These are phyloP conservation scores for Tiliacea citrago DNA, from an alignment of 2,888 invertebrate genomes.

Conservation along the genomic window DNA sequence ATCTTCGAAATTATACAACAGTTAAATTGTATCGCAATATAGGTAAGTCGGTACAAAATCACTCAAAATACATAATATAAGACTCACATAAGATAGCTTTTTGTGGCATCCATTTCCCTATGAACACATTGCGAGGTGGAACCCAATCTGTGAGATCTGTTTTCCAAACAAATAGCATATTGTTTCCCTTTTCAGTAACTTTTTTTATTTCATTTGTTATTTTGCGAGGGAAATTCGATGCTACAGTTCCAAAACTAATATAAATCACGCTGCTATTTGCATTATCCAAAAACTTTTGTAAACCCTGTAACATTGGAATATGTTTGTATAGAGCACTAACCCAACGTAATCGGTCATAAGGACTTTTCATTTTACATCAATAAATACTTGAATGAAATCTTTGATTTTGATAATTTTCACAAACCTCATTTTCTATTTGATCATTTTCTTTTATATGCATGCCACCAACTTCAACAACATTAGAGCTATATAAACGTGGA, in stretches of 20 bases:
- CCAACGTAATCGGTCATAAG: background rate
- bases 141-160: slow-evolving; percentile 92
- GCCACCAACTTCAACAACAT: slow-evolving; percentile 90
- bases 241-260: slow-evolving; percentile 94
- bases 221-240: slow-evolving; percentile 91
- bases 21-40: background rate
- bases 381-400: background rate
- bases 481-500: slow-evolving; percentile 83
- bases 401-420: slow-evolving; percentile 19
- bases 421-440: slow-evolving; percentile 41
- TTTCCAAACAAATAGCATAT: slow-evolving; percentile 93
- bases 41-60: background rate
- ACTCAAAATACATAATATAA: background rate
- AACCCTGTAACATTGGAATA: slow-evolving; percentile 50
- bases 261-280: slow-evolving; percentile 92
- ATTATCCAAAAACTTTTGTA: slow-evolving; percentile 88
- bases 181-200: slow-evolving; percentile 61
- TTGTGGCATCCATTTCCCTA: slow-evolving; percentile 94
- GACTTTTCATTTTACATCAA: background rate
- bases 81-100: slow-evolving; percentile 92
- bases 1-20: background rate
- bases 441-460: slow-evolving; percentile 45
- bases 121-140: slow-evolving; percentile 91
- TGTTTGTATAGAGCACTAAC: background rate
- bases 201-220: slow-evolving; percentile 89